These are phyloP conservation scores for Xiphophorus couchianus DNA, from an alignment of 2,113 vertebrate genomes.

Conservation along the genomic window DNA sequence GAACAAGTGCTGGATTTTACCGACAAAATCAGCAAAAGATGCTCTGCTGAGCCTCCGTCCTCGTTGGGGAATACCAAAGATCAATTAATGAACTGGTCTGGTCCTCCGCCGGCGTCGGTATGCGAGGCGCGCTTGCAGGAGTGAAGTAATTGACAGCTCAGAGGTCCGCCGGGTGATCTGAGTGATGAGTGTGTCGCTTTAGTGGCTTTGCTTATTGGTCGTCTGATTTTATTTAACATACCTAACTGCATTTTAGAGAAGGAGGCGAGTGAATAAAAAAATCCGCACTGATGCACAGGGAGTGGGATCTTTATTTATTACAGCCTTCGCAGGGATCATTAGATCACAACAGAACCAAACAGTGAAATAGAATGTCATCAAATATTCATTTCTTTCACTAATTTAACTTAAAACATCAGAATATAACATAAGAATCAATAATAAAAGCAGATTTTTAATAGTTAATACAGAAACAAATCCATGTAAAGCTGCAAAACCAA, in stretches of 20 bases:
- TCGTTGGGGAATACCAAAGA: conserved; percentile 55
- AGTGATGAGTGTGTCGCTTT: conserved; percentile 55
- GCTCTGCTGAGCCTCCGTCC: conserved; percentile 53
- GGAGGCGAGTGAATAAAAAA: neutral
- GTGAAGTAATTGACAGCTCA: conserved; percentile 63
- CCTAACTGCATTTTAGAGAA: conserved; percentile 20
- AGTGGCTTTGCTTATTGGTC: conserved; percentile 25
- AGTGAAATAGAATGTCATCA: neutral
- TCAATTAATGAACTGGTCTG: conserved; percentile 74
- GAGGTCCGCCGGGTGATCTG: conserved; percentile 44
- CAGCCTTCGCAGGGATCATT: neutral
- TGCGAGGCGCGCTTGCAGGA: conserved; percentile 39
- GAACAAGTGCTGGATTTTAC: conserved; percentile 36
- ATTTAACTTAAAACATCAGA: neutral
- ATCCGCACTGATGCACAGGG: neutral
- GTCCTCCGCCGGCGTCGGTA: conserved; percentile 41
- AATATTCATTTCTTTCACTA: neutral
- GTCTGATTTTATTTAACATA: conserved; percentile 20
- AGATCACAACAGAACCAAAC: neutral
- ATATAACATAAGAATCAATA: neutral
- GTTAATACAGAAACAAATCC: neutral
- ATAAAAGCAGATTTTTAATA: neutral
- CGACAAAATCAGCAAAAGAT: conserved; percentile 27
- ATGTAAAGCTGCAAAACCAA: neutral
- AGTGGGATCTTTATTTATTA: neutral